A percentile compares a stretch with the other conserved stretches of the same genome.
Evolutionary conservation across 1,140 invertebrate species (phyloP).

Genomic region (Drosophila pandora): DNA sequence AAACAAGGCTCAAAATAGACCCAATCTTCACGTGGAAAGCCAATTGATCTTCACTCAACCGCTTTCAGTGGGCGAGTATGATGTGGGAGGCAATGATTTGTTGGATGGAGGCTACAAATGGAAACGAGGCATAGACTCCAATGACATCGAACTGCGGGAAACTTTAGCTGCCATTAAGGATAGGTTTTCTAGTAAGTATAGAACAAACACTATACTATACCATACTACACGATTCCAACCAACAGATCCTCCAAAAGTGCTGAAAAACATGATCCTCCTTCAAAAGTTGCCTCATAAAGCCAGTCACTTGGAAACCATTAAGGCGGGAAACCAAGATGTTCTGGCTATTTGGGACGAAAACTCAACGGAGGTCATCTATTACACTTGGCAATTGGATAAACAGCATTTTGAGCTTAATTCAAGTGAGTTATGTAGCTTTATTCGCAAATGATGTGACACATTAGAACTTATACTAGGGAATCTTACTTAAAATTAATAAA

Average conservation of each 20-base stretch:
- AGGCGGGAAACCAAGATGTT: constrained; percentile 8
- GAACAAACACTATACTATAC: too few species aligned
- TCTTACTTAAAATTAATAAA: constrained; percentile 4
- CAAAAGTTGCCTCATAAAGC: constrained; percentile 50
- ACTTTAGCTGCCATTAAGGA: constrained; percentile 53
- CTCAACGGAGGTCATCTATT: constrained; percentile 4
- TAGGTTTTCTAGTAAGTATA: constrained; percentile 44
- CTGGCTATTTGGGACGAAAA: constrained; percentile 28
- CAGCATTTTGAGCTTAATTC: constrained; percentile 37
- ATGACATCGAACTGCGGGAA: constrained; percentile 25
- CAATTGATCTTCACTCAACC: constrained; percentile 65
- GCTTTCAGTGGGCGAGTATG: constrained; percentile 56
- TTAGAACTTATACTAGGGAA: constrained; percentile 39
- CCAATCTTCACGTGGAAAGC: constrained; percentile 62
- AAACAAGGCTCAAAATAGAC: constrained; percentile 63
- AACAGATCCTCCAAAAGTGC: constrained; percentile 35
- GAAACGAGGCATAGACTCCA: constrained; percentile 26
- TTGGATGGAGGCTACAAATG: constrained; percentile 26
- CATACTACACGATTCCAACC: too few species aligned
- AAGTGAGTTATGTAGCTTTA: constrained; percentile 72
- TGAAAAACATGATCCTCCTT: constrained; percentile 47
- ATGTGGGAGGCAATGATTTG: constrained; percentile 21
- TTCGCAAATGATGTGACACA: constrained; percentile 55
- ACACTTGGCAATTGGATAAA: constrained; percentile 35
- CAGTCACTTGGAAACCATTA: constrained; percentile 11